Conservation (phyloP, 2,888 invertebrate genomes). For the Magallana nippona region DNA sequence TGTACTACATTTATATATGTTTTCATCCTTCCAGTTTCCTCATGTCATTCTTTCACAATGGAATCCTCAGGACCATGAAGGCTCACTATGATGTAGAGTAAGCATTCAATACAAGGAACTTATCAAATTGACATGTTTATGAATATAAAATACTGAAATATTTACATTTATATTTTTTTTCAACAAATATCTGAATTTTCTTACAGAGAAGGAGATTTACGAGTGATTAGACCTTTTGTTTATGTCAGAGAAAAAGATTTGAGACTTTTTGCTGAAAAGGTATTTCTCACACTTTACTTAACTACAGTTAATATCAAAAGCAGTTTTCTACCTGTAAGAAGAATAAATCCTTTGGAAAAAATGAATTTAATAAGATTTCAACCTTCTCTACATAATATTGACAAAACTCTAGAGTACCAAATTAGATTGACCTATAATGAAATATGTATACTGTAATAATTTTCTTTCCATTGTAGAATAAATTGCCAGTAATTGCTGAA, state of each 20-base stretch:
- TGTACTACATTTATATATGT: no score
- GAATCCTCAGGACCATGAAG: constrained; percentile 88
- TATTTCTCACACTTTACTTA: constrained; percentile 49
- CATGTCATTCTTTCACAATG: constrained; percentile 89
- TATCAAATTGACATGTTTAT: neutral
- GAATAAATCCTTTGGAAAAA: no score
- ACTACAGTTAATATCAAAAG: neutral
- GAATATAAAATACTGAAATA: neutral
- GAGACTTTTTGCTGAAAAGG: constrained; percentile 85
- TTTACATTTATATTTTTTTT: neutral
- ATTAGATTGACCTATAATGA: no score
- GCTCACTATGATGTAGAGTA: constrained; percentile 86
- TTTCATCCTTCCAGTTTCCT: constrained; percentile 83
- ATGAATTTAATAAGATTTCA: no score
- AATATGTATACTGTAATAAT: neutral
- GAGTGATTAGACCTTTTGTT: constrained; percentile 92
- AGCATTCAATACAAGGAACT: constrained; percentile 48
- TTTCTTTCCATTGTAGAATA: constrained; percentile 81
- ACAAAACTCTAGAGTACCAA: no score
- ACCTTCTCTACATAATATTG: no score
- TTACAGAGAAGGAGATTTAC: constrained; percentile 87
- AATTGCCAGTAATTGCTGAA: constrained; percentile 86
- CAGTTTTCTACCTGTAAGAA: neutral
- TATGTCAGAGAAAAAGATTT: constrained; percentile 90
- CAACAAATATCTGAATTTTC: neutral